Evolutionary conservation across 2,888 invertebrate genomes (phyloP).

Genomic region (Sphaerophoria rueppellii): DNA sequence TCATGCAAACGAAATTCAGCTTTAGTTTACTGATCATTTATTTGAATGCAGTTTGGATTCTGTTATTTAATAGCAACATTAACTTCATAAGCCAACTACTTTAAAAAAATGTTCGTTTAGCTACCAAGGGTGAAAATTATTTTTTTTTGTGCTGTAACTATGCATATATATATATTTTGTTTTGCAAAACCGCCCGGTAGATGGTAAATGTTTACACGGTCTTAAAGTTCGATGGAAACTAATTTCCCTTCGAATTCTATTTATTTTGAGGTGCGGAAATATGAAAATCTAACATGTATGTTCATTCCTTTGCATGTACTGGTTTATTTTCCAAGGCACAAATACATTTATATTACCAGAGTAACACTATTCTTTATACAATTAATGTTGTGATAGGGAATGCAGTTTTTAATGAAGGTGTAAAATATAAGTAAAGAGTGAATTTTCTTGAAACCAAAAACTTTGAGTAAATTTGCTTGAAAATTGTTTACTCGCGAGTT

Average conservation of each 20-base stretch:
- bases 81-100: too few relatives aligned
- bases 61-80: too few relatives aligned
- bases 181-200: slow-evolving; percentile 55
- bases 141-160: slow-evolving; percentile 15
- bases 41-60: too few relatives aligned
- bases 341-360: slow-evolving; percentile 39
- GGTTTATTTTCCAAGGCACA: slow-evolving; percentile 45
- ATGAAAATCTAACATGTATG: slow-evolving; percentile 62
- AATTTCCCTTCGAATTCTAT: slow-evolving; percentile 75
- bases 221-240: slow-evolving; percentile 74
- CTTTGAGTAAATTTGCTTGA: too few relatives aligned
- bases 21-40: too few relatives aligned
- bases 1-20: too few relatives aligned
- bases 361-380: slow-evolving; percentile 12
- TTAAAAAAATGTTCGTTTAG: too few relatives aligned
- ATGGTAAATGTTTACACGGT: slow-evolving; percentile 71
- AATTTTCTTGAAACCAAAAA: slow-evolving; percentile 16
- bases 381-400: slow-evolving; percentile 28
- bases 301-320: slow-evolving; percentile 50
- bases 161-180: not conserved
- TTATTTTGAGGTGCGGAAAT: slow-evolving; percentile 73
- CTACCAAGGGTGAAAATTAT: not conserved
- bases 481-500: too few relatives aligned
- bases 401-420: slow-evolving; percentile 7
- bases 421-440: not conserved